Conservation (phyloP, 2,113 vertebrate species). For the Tringa solitaria region DNA sequence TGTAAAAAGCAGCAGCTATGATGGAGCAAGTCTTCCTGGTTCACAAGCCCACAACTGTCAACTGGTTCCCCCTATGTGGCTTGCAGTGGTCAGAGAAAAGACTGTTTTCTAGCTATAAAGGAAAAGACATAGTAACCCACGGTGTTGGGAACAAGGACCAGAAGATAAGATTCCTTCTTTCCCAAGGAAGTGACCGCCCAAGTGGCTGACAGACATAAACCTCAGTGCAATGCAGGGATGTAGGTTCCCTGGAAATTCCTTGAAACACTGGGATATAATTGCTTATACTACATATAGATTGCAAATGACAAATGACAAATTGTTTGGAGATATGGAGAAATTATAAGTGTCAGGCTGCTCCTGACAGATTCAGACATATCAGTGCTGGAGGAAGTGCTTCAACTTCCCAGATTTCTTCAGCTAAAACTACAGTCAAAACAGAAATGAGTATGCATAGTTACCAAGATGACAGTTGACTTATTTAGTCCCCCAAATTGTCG, state of each 20-base stretch:
- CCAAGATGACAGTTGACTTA: background rate
- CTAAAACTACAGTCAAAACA: background rate
- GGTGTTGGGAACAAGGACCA: background rate
- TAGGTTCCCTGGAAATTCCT: background rate
- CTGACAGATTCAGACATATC: background rate
- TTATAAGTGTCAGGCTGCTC: background rate
- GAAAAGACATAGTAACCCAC: background rate
- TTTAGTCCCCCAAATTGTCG: background rate
- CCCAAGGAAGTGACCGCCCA: background rate
- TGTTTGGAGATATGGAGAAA: background rate
- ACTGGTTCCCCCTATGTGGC: background rate
- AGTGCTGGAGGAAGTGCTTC: background rate
- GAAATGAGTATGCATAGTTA: background rate
- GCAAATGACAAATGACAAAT: background rate
- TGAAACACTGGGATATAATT: background rate
- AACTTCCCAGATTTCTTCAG: background rate
- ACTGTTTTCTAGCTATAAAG: background rate
- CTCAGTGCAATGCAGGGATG: background rate
- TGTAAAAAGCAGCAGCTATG: background rate
- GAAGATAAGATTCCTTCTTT: background rate
- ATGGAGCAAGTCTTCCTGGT: background rate
- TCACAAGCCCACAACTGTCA: background rate
- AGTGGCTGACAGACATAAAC: background rate
- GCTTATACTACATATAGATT: background rate
- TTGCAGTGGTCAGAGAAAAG: background rate